Percentiles rank a stretch among this genome's conserved stretches.
Conservation (phyloP, 2,113 vertebrate genomes). For the Indri indri region DNA sequence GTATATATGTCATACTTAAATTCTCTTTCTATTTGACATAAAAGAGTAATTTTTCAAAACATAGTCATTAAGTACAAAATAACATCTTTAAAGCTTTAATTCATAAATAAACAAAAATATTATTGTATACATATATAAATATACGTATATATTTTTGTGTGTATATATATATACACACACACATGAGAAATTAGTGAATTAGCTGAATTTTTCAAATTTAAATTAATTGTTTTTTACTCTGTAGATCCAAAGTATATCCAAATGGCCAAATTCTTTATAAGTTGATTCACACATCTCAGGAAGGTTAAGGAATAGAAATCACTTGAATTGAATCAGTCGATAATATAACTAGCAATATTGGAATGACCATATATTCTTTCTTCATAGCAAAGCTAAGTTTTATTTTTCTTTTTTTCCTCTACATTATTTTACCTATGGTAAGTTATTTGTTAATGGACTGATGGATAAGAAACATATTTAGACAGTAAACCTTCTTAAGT, state of each 20-base stretch:
- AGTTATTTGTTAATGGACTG: neutral
- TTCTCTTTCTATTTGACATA: neutral
- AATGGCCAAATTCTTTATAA: conserved; percentile 3
- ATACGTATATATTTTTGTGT: neutral
- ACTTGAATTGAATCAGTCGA: neutral
- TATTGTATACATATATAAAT: neutral
- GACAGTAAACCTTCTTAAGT: neutral
- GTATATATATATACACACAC: neutral
- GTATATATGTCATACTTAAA: neutral
- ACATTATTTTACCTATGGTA: neutral
- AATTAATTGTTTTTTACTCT: conserved; percentile 7
- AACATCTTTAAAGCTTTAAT: neutral
- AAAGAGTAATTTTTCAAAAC: neutral
- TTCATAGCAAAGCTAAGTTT: neutral
- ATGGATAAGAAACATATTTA: neutral
- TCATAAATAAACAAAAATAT: neutral
- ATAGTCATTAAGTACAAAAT: neutral
- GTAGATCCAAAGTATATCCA: neutral
- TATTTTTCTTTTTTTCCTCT: neutral
- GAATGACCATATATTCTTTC: neutral
- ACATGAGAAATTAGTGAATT: neutral
- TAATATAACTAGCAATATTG: neutral
- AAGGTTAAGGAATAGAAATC: neutral
- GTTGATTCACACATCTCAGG: neutral
- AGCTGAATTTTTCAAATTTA: neutral